Conservation (phyloP, 23 tunicate genomes). For the Diplosoma virens region DNA sequence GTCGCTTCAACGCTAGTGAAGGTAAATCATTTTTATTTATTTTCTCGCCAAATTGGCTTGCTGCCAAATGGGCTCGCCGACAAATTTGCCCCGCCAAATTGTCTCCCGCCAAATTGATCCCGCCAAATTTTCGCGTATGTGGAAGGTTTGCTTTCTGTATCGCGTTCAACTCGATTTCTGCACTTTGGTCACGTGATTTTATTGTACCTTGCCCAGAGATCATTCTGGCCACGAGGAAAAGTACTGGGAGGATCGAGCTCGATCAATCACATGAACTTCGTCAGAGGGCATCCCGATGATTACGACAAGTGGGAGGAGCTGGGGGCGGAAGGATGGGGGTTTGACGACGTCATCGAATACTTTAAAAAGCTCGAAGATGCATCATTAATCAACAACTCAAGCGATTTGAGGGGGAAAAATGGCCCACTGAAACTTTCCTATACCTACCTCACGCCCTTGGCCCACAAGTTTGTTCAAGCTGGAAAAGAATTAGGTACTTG, state of each 20-base stretch:
- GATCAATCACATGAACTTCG: slow-evolving; percentile 45
- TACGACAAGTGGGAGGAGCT: slow-evolving; percentile 47
- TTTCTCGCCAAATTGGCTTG: no score
- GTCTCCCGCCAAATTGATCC: no score
- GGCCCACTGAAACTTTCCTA: slow-evolving; percentile 39
- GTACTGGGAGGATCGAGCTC: slow-evolving; percentile 58
- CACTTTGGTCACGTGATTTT: no score
- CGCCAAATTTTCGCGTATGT: no score
- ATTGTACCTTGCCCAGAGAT: no score
- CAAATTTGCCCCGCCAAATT: no score
- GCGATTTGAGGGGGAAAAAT: slow-evolving; percentile 25
- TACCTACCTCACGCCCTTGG: neutral
- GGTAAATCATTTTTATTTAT: no score
- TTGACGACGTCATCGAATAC: slow-evolving; percentile 24
- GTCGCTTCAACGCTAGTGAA: no score
- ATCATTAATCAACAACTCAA: neutral
- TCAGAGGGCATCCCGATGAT: slow-evolving; percentile 45
- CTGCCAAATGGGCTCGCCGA: no score
- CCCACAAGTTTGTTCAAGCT: slow-evolving; percentile 21
- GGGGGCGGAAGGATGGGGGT: slow-evolving; percentile 58
- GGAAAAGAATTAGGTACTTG: slow-evolving; percentile 33
- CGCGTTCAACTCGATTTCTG: no score
- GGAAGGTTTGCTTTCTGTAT: no score
- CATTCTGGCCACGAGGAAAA: slow-evolving; percentile 33
- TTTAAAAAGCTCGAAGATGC: slow-evolving; percentile 48